phyloP scores from a whole-genome alignment of 2,113 vertebrate genomes.

The Cavia aperea region DNA sequence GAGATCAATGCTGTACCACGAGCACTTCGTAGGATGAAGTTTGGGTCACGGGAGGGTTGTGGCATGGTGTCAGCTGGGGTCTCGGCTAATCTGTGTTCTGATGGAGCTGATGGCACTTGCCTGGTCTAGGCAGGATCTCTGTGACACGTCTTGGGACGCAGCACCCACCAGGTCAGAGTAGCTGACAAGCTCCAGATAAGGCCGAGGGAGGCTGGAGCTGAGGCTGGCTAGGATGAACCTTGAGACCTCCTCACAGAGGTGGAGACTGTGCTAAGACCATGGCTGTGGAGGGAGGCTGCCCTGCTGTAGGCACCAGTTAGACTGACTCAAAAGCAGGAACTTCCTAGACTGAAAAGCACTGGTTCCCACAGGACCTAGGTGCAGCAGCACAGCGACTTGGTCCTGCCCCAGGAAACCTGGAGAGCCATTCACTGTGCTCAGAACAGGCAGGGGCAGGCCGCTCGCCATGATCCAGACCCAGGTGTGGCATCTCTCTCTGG shows the following conservation, averaged over 20 bases:
- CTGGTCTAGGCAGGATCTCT: too few relatives aligned
- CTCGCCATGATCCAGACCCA: fast-evolving
- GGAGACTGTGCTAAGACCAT: fast-evolving
- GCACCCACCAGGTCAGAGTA: background rate
- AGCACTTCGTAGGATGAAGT: background rate
- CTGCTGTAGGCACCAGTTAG: background rate
- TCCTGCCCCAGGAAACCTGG: too few relatives aligned
- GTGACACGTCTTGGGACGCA: background rate
- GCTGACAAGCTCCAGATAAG: background rate
- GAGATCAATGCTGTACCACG: fast-evolving
- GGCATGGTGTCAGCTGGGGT: too few relatives aligned
- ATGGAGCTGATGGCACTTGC: background rate
- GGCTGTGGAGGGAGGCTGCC: background rate
- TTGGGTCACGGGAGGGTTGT: background rate
- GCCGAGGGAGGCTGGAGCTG: fast-evolving
- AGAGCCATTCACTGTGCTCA: background rate
- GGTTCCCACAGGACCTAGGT: background rate
- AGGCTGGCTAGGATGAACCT: fast-evolving
- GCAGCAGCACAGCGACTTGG: fast-evolving
- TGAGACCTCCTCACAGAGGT: background rate
- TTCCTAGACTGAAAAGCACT: background rate
- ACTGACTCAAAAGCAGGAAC: fast-evolving
- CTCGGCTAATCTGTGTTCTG: background rate
- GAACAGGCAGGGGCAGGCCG: fast-evolving
- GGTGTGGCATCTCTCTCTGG: background rate